Conservation (phyloP, 2,888 invertebrate species). For the Ophonus ardosiacus region DNA sequence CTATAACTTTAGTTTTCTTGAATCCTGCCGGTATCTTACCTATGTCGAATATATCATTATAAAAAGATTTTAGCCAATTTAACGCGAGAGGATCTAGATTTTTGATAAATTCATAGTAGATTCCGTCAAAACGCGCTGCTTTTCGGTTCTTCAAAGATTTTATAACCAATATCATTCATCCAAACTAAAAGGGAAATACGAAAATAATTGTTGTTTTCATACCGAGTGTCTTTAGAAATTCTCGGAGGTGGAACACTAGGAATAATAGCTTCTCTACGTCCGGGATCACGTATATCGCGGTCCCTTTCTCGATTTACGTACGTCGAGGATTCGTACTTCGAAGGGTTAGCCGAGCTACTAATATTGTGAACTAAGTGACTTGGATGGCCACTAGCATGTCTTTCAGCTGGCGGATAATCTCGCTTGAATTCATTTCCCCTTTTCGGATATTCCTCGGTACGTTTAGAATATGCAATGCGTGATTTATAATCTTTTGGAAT, state of each 20-base stretch:
- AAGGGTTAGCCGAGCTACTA: conserved; percentile 19
- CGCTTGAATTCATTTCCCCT: conserved; percentile 75
- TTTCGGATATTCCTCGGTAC: conserved; percentile 58
- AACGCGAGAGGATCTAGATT: too few relatives aligned
- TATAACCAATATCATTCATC: too few relatives aligned
- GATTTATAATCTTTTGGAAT: conserved; percentile 60
- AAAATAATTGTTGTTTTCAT: conserved; percentile 6
- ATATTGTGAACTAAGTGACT: conserved; percentile 54
- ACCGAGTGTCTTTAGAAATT: conserved; percentile 58
- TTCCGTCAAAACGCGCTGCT: too few relatives aligned
- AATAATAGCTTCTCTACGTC: conserved; percentile 52
- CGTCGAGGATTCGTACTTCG: conserved; percentile 52
- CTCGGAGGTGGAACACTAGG: conserved; percentile 56
- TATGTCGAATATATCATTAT: too few relatives aligned
- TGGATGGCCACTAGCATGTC: conserved; percentile 72
- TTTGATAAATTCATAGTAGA: too few relatives aligned
- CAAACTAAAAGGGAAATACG: too few relatives aligned
- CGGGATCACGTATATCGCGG: conserved; percentile 59
- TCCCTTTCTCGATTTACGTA: conserved; percentile 60
- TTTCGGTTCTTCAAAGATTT: too few relatives aligned
- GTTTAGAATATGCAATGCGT: conserved; percentile 59
- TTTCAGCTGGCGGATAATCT: conserved; percentile 71
- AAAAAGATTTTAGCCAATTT: too few relatives aligned
- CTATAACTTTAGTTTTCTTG: too few relatives aligned
- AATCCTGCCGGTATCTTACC: too few relatives aligned